These are phyloP conservation scores for Euzophera pinguis DNA, from an alignment of 2,888 invertebrate species.

Conservation along the genomic window DNA sequence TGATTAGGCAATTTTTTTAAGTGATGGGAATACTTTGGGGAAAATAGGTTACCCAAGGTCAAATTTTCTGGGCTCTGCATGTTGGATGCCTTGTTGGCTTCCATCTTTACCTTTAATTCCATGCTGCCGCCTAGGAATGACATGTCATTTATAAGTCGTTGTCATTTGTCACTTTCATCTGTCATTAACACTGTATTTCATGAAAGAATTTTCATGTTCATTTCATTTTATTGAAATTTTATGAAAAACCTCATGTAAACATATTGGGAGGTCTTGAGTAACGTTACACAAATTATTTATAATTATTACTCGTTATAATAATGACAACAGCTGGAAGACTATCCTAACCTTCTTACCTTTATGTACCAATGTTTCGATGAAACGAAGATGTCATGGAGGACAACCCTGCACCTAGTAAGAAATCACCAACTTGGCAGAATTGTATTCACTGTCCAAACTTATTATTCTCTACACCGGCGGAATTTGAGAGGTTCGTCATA, in stretches of 20 bases:
- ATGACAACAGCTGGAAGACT: background rate
- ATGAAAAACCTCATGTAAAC: background rate
- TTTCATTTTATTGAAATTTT: background rate
- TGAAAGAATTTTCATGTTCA: too few species aligned
- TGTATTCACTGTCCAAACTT: conserved; percentile 82
- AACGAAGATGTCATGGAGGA: conserved; percentile 75
- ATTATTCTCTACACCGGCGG: conserved; percentile 76
- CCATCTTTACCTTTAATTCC: too few species aligned
- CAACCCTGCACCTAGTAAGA: conserved; percentile 50
- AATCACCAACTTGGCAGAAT: conserved; percentile 78
- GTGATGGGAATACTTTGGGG: too few species aligned
- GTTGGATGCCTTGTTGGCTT: too few species aligned
- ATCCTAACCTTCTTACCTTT: background rate
- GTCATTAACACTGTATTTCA: too few species aligned
- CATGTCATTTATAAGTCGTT: background rate
- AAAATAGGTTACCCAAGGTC: too few species aligned
- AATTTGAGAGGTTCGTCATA: conserved; percentile 79
- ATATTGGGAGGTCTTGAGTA: too few species aligned
- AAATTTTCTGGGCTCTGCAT: too few species aligned
- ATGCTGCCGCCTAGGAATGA: too few species aligned
- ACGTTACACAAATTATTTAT: too few species aligned
- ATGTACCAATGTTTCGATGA: background rate
- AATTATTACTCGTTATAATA: too few species aligned
- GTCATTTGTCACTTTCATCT: background rate
- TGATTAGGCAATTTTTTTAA: too few species aligned